These are phyloP conservation scores for Drosophila subsilvestris DNA, from an alignment of 2,888 invertebrate genomes.

Conservation along the genomic window DNA sequence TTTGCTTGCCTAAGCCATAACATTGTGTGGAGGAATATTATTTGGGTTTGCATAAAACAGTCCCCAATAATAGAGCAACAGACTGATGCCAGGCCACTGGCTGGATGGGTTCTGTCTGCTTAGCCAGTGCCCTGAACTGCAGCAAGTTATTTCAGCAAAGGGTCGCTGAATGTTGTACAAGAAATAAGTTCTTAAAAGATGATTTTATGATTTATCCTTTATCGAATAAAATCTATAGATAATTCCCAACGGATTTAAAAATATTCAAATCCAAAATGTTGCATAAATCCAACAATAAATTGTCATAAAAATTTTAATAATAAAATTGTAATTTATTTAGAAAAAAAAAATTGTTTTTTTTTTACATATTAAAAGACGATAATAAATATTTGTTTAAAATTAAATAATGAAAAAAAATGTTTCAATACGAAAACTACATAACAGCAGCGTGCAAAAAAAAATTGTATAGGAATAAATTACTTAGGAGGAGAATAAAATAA, in stretches of 20 bases:
- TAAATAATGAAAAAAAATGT: slow-evolving; percentile 58
- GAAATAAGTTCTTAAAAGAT: neutral
- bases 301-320: too few relatives aligned
- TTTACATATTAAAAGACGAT: slow-evolving; percentile 36
- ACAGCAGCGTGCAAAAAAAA: slow-evolving; percentile 72
- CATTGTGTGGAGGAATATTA: neutral
- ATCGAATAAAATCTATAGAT: slow-evolving; percentile 1
- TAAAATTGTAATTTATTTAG: slow-evolving; percentile 54
- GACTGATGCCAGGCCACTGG: too few relatives aligned
- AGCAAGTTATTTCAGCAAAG: too few relatives aligned
- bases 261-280: too few relatives aligned
- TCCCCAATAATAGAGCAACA: neutral
- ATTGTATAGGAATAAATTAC: slow-evolving; percentile 9
- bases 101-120: too few relatives aligned
- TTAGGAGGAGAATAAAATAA: neutral
- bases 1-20: neutral
- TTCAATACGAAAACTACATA: slow-evolving; percentile 72
- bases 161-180: too few relatives aligned
- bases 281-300: neutral
- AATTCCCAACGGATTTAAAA: too few relatives aligned
- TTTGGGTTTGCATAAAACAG: neutral
- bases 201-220: too few relatives aligned
- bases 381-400: slow-evolving; percentile 44
- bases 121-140: too few relatives aligned
- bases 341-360: slow-evolving; percentile 37